A percentile compares a stretch with the other conserved stretches of the same genome.
Evolutionary conservation across 2,797 vertebrate genomes (phyloP).

Genomic region (Tolypeutes matacus): DNA sequence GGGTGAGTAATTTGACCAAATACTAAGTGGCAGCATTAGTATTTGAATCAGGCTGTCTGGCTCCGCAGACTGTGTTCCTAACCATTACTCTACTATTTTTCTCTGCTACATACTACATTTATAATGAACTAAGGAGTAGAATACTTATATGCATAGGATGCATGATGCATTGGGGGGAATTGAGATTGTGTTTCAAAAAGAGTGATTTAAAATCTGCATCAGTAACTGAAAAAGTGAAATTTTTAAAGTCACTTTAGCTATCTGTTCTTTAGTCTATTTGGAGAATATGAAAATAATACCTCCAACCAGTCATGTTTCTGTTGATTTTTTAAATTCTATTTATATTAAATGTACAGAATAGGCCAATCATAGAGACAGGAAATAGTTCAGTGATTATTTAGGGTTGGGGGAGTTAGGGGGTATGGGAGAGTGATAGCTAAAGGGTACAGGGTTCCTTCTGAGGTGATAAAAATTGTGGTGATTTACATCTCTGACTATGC

Average conservation of each 20-base stretch:
- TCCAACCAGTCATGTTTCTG: background rate
- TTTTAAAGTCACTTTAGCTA: background rate
- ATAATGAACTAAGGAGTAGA: background rate
- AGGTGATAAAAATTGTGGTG: background rate
- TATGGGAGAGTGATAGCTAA: background rate
- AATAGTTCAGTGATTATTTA: background rate
- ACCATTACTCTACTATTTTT: background rate
- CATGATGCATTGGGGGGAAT: background rate
- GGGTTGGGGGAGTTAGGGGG: background rate
- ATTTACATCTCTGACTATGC: background rate
- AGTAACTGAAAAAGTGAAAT: background rate
- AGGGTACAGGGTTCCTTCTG: background rate
- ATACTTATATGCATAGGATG: background rate
- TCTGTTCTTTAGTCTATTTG: background rate
- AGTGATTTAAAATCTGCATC: background rate
- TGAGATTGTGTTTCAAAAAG: constrained; percentile 19
- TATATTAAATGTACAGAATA: background rate
- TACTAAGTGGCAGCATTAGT: background rate
- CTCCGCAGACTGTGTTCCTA: background rate
- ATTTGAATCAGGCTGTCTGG: background rate
- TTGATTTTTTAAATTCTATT: background rate
- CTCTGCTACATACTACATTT: background rate
- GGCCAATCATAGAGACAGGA: background rate
- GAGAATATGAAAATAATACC: background rate
- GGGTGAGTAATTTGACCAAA: background rate